These are phyloP conservation scores for Oligia latruncula DNA, from an alignment of 2,888 invertebrate genomes.

Conservation along the genomic window DNA sequence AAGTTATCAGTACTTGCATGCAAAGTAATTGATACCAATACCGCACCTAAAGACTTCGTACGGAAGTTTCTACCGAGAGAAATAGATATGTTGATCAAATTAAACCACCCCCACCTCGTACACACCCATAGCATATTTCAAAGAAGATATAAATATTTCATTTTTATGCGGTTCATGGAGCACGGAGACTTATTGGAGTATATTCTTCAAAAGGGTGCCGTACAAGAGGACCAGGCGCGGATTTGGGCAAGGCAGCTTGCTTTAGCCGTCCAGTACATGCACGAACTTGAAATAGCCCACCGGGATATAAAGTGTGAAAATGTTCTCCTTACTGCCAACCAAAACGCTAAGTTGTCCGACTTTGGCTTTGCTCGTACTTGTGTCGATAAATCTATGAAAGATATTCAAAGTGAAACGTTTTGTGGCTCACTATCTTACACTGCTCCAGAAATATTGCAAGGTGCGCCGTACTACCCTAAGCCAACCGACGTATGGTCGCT, in stretches of 20 bases:
- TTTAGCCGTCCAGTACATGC: conserved; percentile 93
- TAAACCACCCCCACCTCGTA: conserved; percentile 95
- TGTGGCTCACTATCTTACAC: conserved; percentile 97
- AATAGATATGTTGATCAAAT: conserved; percentile 93
- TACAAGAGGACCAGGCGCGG: conserved; percentile 92
- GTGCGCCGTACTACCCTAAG: conserved; percentile 93
- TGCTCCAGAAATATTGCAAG: conserved; percentile 96
- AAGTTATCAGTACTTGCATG: conserved; percentile 90
- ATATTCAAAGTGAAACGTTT: conserved; percentile 93
- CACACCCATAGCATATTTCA: conserved; percentile 95
- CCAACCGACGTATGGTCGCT: conserved; percentile 95
- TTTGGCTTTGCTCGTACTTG: conserved; percentile 93
- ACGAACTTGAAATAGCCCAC: conserved; percentile 94
- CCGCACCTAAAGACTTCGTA: conserved; percentile 94
- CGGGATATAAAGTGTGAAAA: conserved; percentile 96
- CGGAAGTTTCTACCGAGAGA: conserved; percentile 95
- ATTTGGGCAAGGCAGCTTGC: conserved; percentile 93
- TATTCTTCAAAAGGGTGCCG: conserved; percentile 91
- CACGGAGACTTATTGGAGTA: conserved; percentile 94
- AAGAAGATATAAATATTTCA: conserved; percentile 92
- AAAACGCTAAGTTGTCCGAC: conserved; percentile 94
- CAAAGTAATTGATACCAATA: conserved; percentile 93
- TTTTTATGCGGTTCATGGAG: conserved; percentile 94
- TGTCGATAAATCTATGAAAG: conserved; percentile 82
- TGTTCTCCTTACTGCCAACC: conserved; percentile 92